These are phyloP conservation scores for Zelleria hepariella DNA, from an alignment of 2,888 invertebrate species.

Conservation along the genomic window DNA sequence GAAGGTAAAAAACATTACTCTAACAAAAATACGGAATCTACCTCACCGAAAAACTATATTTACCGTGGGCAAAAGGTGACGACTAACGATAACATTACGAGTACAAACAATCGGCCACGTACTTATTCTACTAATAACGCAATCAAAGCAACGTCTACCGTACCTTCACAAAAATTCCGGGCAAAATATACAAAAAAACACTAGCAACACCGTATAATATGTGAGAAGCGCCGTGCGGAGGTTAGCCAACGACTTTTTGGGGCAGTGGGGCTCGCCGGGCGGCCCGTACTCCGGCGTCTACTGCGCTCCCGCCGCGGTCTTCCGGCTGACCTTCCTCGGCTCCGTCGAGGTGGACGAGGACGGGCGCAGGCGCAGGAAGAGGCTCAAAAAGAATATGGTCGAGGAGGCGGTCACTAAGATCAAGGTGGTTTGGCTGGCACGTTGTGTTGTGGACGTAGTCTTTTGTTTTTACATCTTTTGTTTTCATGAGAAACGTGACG, in stretches of 20 bases:
- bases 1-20: no score
- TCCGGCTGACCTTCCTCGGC: conserved; percentile 86
- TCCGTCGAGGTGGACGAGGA: conserved; percentile 89
- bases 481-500: no score
- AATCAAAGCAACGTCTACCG: no score
- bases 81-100: no score
- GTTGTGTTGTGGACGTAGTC: conserved; percentile 7
- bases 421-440: conserved; percentile 75
- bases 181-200: neutral
- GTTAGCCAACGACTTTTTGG: conserved; percentile 50
- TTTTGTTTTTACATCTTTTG: conserved; percentile 4
- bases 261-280: conserved; percentile 61
- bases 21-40: no score
- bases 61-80: no score
- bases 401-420: conserved; percentile 89
- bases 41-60: no score
- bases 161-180: no score
- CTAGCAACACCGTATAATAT: conserved; percentile 12
- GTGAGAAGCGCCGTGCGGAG: conserved; percentile 34
- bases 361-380: conserved; percentile 79
- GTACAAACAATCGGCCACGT: no score
- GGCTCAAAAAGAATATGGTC: conserved; percentile 90
- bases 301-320: conserved; percentile 79
- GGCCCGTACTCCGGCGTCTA: conserved; percentile 63
- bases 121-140: no score